A percentile compares a stretch with the other conserved stretches of the same genome.
These are phyloP conservation scores for Nymphalis polychloros DNA, from an alignment of 2,888 invertebrate species.

Conservation along the genomic window DNA sequence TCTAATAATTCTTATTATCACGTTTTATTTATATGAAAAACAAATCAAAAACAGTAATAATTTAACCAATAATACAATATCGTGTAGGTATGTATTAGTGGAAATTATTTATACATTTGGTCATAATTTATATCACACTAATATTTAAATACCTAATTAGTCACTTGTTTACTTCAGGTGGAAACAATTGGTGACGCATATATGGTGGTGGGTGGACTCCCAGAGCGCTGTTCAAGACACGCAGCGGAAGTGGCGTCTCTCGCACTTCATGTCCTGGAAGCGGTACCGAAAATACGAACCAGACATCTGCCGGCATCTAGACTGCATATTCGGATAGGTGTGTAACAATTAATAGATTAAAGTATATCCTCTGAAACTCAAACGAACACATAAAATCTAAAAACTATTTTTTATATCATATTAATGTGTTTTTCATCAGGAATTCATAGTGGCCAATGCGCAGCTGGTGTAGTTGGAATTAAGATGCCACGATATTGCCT, in stretches of 20 bases:
- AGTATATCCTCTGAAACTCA: too few species aligned
- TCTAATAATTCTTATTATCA: too few species aligned
- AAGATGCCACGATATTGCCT: constrained; percentile 93
- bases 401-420: too few species aligned
- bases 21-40: neutral
- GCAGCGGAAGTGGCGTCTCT: constrained; percentile 91
- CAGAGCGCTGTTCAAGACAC: constrained; percentile 87
- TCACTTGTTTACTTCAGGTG: constrained; percentile 72
- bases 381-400: too few species aligned
- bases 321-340: constrained; percentile 87
- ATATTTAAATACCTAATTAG: too few species aligned
- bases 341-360: constrained; percentile 23
- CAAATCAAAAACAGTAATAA: too few species aligned
- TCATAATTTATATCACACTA: too few species aligned
- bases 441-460: constrained; percentile 85
- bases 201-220: constrained; percentile 90
- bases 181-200: constrained; percentile 93
- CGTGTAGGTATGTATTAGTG: too few species aligned
- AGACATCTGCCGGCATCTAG: constrained; percentile 85
- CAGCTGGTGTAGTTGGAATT: constrained; percentile 91
- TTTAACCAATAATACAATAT: too few species aligned
- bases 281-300: constrained; percentile 86
- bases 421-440: constrained; percentile 48
- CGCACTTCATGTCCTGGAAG: constrained; percentile 87
- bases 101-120: too few species aligned